Conservation (phyloP, 1,140 invertebrate genomes). For the Portunus trituberculatus region DNA sequence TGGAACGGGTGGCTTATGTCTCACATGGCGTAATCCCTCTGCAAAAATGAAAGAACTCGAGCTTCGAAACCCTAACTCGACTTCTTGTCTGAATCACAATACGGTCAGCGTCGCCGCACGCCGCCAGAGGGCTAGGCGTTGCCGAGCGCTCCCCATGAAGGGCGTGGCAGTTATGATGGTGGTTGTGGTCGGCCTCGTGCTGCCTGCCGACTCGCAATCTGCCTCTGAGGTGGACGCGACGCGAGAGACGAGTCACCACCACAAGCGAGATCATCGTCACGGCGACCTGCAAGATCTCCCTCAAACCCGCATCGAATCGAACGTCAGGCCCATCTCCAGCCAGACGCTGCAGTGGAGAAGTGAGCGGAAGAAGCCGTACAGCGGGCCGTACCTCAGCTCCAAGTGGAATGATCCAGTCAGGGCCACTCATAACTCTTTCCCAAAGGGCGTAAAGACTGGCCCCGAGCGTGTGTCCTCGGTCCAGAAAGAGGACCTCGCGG, state of each 20-base stretch:
- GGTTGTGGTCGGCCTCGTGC: neutral
- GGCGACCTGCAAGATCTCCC: conserved; percentile 28
- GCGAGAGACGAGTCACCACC: neutral
- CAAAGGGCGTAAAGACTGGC: conserved; percentile 14
- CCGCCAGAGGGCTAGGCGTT: neutral
- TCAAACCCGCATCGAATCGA: conserved; percentile 55
- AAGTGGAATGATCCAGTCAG: conserved; percentile 55
- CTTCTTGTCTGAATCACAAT: neutral
- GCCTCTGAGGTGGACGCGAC: conserved; percentile 14
- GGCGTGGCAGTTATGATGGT: neutral
- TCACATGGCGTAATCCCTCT: neutral
- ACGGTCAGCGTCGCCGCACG: neutral
- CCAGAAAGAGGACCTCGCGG: conserved; percentile 47
- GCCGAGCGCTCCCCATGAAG: neutral
- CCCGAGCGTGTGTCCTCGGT: neutral
- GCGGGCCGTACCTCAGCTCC: conserved; percentile 4
- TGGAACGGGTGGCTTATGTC: neutral
- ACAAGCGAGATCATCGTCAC: conserved; percentile 50
- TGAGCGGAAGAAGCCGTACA: neutral
- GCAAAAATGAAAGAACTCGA: neutral
- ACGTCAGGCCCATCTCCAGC: conserved; percentile 48
- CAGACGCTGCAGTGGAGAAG: conserved; percentile 38
- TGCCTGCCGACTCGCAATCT: neutral
- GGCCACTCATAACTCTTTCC: conserved; percentile 52
- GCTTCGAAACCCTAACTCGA: neutral